Percentiles rank a stretch among this genome's conserved stretches.
phyloP scores from a whole-genome alignment of 1,140 invertebrate genomes.

The Telenomus remus region DNA sequence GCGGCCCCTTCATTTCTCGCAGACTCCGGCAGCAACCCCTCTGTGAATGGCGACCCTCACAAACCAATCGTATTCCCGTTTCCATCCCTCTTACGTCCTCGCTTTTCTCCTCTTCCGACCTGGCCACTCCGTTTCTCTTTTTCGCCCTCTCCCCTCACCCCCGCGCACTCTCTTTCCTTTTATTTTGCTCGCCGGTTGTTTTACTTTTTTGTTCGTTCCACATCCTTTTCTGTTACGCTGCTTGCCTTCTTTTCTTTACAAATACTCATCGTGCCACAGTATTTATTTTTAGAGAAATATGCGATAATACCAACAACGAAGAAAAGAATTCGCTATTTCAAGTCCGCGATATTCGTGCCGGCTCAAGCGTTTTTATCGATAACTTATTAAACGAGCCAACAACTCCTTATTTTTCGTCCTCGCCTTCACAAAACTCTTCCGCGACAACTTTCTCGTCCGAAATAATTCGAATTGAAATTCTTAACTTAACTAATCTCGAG shows the following conservation, averaged over 20 bases:
- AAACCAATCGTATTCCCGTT: slow-evolving; percentile 77
- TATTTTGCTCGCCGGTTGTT: slow-evolving; percentile 22
- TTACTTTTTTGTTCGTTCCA: slow-evolving; percentile 12
- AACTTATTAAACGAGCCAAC: slow-evolving; percentile 20
- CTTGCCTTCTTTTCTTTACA: slow-evolving; percentile 38
- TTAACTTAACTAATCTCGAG: no score
- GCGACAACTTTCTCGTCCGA: neutral
- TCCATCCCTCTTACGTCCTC: slow-evolving; percentile 72
- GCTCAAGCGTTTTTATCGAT: slow-evolving; percentile 29
- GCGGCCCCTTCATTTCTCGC: slow-evolving; percentile 59
- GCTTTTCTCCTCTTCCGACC: slow-evolving; percentile 62
- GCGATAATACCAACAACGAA: slow-evolving; percentile 43
- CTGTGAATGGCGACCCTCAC: slow-evolving; percentile 74
- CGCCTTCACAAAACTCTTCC: neutral
- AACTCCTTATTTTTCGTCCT: neutral
- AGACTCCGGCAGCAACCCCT: slow-evolving; percentile 71
- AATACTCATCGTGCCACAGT: slow-evolving; percentile 36
- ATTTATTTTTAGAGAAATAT: slow-evolving; percentile 51
- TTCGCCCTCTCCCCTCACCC: slow-evolving; percentile 26
- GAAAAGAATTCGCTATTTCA: slow-evolving; percentile 37
- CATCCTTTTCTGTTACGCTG: slow-evolving; percentile 29
- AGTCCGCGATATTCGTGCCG: slow-evolving; percentile 17
- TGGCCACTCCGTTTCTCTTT: slow-evolving; percentile 60
- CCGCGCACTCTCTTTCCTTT: slow-evolving; percentile 18
- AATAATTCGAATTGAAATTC: no score